These are phyloP conservation scores for Mormoops blainvillei DNA, from an alignment of 2,113 vertebrate species.

Conservation along the genomic window DNA sequence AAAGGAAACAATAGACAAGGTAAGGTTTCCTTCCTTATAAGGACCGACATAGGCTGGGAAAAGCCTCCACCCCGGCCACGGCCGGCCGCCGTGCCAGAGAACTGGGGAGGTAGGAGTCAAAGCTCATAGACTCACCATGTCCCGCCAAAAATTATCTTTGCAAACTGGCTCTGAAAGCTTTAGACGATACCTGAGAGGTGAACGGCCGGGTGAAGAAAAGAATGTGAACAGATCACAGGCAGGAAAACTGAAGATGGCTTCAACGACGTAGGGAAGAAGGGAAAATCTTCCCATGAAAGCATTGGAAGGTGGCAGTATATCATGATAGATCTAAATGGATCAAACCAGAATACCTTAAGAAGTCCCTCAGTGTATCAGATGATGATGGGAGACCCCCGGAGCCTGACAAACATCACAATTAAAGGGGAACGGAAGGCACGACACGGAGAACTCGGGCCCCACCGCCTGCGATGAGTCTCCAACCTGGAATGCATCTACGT, in stretches of 20 bases:
- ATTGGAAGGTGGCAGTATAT: background rate
- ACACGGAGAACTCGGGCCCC: background rate
- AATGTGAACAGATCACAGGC: fast-evolving
- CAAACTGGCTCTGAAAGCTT: background rate
- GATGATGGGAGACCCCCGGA: background rate
- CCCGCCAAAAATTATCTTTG: background rate
- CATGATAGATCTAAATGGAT: background rate
- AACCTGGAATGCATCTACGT: too few species aligned
- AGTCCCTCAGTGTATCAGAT: background rate
- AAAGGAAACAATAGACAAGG: background rate
- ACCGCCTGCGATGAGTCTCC: background rate
- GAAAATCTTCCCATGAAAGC: background rate
- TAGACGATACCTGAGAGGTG: background rate
- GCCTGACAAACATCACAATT: background rate
- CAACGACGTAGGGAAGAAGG: fast-evolving
- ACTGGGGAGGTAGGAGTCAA: background rate
- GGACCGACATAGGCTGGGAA: background rate
- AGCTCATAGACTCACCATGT: background rate
- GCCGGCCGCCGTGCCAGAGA: fast-evolving
- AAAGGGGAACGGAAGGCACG: background rate
- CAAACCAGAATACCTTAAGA: background rate
- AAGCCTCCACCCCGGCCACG: fast-evolving
- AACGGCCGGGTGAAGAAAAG: background rate
- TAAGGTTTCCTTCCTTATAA: background rate
- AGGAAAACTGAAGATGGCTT: background rate